Conservation (phyloP, 2,888 invertebrate species). For the Himalopsyche tibetana region DNA sequence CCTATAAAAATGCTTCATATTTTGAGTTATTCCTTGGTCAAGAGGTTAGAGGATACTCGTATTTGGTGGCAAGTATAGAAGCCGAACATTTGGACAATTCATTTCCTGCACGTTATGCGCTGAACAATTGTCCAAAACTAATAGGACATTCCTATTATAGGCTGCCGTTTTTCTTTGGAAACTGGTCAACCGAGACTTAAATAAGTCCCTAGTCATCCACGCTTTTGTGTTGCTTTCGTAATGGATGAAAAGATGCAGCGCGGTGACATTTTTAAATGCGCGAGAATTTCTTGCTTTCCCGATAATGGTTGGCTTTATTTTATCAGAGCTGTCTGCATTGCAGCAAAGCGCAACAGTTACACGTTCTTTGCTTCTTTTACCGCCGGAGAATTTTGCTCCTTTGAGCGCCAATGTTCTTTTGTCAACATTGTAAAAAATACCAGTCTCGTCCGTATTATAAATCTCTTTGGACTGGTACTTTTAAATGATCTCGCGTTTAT, state of each 20-base stretch:
- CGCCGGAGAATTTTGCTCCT: neutral
- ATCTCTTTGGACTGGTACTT: neutral
- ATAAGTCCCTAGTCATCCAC: too few species aligned
- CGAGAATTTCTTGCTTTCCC: too few species aligned
- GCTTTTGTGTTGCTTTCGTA: neutral
- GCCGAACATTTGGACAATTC: neutral
- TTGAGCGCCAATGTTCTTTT: slow-evolving; percentile 41
- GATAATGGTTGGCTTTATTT: neutral
- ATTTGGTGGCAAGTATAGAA: neutral
- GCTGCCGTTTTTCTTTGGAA: neutral
- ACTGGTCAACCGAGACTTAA: too few species aligned
- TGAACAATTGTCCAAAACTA: neutral
- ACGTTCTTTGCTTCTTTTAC: neutral
- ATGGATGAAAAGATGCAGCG: neutral
- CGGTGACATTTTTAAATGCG: too few species aligned
- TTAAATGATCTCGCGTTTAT: neutral
- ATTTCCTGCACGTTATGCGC: neutral
- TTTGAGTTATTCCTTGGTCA: neutral
- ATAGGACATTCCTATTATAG: neutral
- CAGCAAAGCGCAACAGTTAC: neutral
- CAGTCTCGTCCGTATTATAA: slow-evolving; percentile 1
- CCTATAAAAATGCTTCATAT: neutral
- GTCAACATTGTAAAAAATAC: neutral
- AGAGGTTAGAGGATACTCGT: neutral
- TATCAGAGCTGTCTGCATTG: neutral